A percentile compares a stretch with the other conserved stretches of the same genome.
phyloP scores from a whole-genome alignment of 2,113 vertebrate genomes.

The Leucosticte australis region DNA sequence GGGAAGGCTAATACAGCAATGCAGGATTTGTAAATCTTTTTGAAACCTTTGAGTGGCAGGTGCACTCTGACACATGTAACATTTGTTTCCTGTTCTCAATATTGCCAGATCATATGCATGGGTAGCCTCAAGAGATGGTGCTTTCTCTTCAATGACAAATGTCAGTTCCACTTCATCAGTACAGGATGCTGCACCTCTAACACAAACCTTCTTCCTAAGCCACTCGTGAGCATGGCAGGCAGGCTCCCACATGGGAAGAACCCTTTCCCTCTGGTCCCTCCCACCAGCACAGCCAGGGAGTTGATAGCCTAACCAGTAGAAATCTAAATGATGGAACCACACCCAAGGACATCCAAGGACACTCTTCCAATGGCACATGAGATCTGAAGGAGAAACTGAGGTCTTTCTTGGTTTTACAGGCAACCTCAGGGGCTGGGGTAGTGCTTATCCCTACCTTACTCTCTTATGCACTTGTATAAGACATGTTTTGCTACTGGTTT shows the following conservation, averaged over 20 bases:
- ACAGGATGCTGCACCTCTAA: neutral
- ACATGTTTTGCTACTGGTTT: neutral
- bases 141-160: neutral
- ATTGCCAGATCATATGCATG: neutral
- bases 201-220: neutral
- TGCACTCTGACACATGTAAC: neutral
- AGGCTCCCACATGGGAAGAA: neutral
- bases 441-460: neutral
- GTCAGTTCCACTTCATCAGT: neutral
- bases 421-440: neutral
- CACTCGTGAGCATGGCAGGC: fast-evolving
- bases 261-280: neutral
- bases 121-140: neutral
- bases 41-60: neutral
- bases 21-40: neutral
- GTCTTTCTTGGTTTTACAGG: neutral
- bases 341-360: neutral
- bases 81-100: neutral
- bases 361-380: neutral
- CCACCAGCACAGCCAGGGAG: neutral
- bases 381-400: neutral
- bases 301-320: neutral
- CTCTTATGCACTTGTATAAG: fast-evolving
- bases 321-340: neutral
- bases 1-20: neutral